These are phyloP conservation scores for Phoenoteleia sp. DNA, from an alignment of 2,888 invertebrate genomes.

Conservation along the genomic window DNA sequence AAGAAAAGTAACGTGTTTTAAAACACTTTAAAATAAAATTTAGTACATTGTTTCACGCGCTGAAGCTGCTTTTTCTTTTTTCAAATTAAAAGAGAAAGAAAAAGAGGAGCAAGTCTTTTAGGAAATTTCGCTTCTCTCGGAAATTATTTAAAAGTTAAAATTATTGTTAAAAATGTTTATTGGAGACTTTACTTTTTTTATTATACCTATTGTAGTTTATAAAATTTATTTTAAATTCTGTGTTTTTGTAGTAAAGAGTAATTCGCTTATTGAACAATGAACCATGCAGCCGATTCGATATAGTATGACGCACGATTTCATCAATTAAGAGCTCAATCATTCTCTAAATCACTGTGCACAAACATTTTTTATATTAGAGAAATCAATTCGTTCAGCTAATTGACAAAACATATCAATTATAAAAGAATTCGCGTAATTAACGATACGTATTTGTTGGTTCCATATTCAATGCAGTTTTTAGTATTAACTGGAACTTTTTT, in stretches of 20 bases:
- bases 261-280: slow-evolving; percentile 6
- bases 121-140: too few relatives aligned
- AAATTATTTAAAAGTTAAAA: too few relatives aligned
- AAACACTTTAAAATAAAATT: background rate
- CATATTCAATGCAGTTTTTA: too few relatives aligned
- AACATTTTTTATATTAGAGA: slow-evolving; percentile 19
- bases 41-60: background rate
- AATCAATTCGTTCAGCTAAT: slow-evolving; percentile 46
- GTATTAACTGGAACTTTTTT: too few relatives aligned
- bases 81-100: background rate
- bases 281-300: slow-evolving; percentile 18
- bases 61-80: background rate
- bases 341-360: slow-evolving; percentile 6
- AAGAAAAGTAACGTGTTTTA: slow-evolving; percentile 22
- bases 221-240: background rate
- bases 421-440: slow-evolving; percentile 38
- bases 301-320: slow-evolving; percentile 34
- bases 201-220: too few relatives aligned
- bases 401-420: slow-evolving; percentile 37
- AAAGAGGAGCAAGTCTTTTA: too few relatives aligned
- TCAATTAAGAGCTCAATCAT: slow-evolving; percentile 39
- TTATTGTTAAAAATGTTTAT: too few relatives aligned
- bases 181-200: too few relatives aligned
- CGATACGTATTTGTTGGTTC: slow-evolving; percentile 18
- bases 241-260: background rate